These are phyloP conservation scores for Brienomyrus longianalis DNA, from an alignment of 2,113 vertebrate genomes.

Conservation along the genomic window DNA sequence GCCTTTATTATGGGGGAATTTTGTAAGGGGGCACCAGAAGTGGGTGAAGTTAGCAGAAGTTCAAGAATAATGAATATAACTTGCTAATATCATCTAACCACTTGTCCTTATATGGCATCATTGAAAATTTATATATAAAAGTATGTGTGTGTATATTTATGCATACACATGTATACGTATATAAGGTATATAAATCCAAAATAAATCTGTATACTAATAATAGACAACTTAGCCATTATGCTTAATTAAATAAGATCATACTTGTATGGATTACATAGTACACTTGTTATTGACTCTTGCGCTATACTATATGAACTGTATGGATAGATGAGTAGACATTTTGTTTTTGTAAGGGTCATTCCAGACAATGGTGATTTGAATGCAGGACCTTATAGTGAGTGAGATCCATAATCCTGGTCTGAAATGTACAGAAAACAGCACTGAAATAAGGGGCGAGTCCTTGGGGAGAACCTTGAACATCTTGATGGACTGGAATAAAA, in stretches of 20 bases:
- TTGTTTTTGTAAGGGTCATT: conserved; percentile 57
- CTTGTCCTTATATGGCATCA: conserved; percentile 47
- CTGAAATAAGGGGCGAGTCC: not conserved
- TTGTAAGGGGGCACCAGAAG: not conserved
- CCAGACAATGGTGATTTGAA: conserved; percentile 35
- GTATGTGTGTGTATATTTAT: conserved; percentile 48
- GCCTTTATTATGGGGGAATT: not conserved
- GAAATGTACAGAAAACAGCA: not conserved
- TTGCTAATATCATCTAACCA: conserved; percentile 38
- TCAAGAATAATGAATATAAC: conserved; percentile 30
- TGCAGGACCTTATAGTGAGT: not conserved
- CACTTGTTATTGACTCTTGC: conserved; percentile 55
- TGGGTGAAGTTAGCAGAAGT: conserved; percentile 7
- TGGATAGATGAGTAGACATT: conserved; percentile 64
- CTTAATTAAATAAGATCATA: conserved; percentile 69
- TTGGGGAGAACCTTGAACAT: not conserved
- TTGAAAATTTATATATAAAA: conserved; percentile 35
- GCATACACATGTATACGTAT: conserved; percentile 37
- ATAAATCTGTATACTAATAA: conserved; percentile 66
- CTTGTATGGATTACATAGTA: conserved; percentile 70
- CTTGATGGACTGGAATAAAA: not conserved
- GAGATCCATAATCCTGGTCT: not conserved
- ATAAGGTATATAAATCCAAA: conserved; percentile 59
- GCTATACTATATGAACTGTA: conserved; percentile 68
- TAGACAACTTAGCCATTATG: conserved; percentile 71